These are phyloP conservation scores for Rugalucina vietnamica DNA, from an alignment of 2,888 invertebrate genomes.

Conservation along the genomic window DNA sequence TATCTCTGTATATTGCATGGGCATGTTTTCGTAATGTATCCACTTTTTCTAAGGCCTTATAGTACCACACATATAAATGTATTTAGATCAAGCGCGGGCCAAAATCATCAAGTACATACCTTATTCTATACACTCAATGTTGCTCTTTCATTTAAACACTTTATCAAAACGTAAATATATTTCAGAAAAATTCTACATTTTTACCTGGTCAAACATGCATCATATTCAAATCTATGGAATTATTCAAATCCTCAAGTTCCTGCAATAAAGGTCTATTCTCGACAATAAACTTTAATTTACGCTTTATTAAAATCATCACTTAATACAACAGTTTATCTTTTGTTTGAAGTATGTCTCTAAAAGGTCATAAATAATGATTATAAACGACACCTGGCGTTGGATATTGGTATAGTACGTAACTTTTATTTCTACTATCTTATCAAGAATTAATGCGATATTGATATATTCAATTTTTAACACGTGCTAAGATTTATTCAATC, in stretches of 20 bases:
- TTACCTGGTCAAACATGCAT: no score
- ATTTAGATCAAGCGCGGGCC: no score
- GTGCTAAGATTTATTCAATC: conserved; percentile 57
- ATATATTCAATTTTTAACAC: conserved; percentile 57
- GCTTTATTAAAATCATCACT: conserved; percentile 51
- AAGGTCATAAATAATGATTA: neutral
- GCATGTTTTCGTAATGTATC: no score
- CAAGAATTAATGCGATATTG: conserved; percentile 41
- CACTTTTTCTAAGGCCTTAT: no score
- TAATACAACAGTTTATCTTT: conserved; percentile 60
- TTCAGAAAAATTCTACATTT: no score
- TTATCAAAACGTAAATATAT: no score
- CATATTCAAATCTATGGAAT: no score
- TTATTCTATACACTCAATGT: no score
- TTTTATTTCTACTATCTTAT: conserved; percentile 42
- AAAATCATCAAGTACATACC: no score
- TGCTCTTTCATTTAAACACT: no score
- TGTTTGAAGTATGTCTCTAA: conserved; percentile 39
- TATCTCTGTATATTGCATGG: no score
- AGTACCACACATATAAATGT: no score
- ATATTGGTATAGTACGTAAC: neutral
- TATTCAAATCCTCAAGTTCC: neutral
- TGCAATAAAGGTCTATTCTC: neutral
- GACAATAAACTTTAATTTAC: conserved; percentile 58
- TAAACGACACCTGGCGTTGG: neutral